Evolutionary conservation across 2,888 invertebrate genomes (phyloP).

Genomic region (Blomia tropicalis): DNA sequence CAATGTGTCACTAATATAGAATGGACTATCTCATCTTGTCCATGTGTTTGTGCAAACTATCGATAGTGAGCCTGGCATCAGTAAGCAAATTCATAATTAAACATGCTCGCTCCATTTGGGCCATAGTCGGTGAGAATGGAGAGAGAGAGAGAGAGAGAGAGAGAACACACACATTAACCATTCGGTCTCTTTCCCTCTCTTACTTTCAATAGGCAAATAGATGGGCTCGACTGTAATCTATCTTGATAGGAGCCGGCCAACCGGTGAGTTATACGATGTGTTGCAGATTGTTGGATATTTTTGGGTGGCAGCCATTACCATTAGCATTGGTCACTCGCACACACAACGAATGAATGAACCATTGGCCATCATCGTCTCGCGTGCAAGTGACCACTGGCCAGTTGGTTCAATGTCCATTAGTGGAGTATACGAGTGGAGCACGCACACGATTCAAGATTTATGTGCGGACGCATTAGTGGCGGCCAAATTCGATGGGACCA

Average conservation of each 20-base stretch:
- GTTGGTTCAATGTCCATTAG: constrained; percentile 11
- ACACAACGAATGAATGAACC: no score
- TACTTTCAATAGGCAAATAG: constrained; percentile 9
- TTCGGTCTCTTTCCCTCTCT: neutral
- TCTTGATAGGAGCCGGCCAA: neutral
- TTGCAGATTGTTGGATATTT: neutral
- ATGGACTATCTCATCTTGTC: neutral
- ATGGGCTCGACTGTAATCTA: constrained; percentile 8
- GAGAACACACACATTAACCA: neutral
- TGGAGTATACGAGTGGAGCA: neutral
- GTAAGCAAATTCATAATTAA: constrained; percentile 13
- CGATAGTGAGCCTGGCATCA: no score
- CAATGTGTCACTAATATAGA: neutral
- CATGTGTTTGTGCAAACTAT: neutral
- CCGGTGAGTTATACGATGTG: neutral
- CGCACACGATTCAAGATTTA: constrained; percentile 15
- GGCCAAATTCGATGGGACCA: no score
- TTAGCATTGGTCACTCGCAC: no score
- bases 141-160: no score
- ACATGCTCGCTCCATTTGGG: constrained; percentile 1
- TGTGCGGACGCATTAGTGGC: constrained; percentile 6
- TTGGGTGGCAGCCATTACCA: no score
- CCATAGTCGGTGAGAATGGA: no score
- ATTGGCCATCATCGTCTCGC: neutral
- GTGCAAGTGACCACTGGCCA: constrained; percentile 11